Evolutionary conservation across 2,888 invertebrate species (phyloP).

Genomic region (Dryadula phaetusa): DNA sequence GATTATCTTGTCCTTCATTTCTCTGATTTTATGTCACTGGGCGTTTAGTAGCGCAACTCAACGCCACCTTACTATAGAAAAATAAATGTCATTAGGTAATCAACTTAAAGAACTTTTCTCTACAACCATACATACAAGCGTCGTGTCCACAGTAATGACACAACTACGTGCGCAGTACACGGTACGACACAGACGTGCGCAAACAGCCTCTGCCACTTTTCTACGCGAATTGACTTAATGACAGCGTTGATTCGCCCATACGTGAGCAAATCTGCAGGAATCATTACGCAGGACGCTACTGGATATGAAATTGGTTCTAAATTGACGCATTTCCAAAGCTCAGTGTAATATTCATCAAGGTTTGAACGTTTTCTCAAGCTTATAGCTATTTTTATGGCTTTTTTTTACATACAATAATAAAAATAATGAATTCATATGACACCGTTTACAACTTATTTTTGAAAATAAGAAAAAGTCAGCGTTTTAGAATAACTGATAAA

Average conservation of each 20-base stretch:
- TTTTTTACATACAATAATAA: not conserved
- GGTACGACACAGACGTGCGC: conserved; percentile 61
- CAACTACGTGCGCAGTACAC: conserved; percentile 64
- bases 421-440: not conserved
- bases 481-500: no score
- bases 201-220: conserved; percentile 57
- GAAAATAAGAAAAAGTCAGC: no score
- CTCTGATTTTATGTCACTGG: no score
- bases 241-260: conserved; percentile 53
- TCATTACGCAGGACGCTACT: conserved; percentile 46
- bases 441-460: not conserved
- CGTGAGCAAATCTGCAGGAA: conserved; percentile 61
- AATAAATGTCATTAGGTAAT: no score
- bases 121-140: not conserved
- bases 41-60: no score
- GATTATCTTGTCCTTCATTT: no score
- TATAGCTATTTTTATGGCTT: not conserved
- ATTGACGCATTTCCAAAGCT: conserved; percentile 33
- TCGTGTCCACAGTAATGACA: conserved; percentile 65
- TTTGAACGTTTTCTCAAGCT: conserved; percentile 6
- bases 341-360: conserved; percentile 8
- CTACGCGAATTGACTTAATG: conserved; percentile 55
- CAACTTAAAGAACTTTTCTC: not conserved
- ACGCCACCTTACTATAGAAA: not conserved
- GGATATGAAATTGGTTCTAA: conserved; percentile 41